Conservation (phyloP, 2,888 invertebrate genomes). For the Oxyteleia sp. region DNA sequence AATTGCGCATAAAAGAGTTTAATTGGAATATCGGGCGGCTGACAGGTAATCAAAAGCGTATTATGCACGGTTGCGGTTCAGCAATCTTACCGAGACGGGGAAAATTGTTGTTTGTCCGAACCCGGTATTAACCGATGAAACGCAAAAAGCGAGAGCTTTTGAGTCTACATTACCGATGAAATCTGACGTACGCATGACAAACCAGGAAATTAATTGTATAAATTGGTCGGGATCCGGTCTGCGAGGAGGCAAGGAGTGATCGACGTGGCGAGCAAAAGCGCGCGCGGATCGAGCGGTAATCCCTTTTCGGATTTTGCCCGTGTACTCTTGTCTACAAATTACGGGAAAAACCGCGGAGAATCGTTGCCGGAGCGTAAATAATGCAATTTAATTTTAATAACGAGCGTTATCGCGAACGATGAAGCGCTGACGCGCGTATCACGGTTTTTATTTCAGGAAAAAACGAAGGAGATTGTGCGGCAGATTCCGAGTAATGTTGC, state of each 20-base stretch:
- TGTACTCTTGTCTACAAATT: conserved; percentile 78
- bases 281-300: conserved; percentile 36
- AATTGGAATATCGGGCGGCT: conserved; percentile 53
- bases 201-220: conserved; percentile 85
- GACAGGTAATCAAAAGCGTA: conserved; percentile 65
- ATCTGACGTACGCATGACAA: conserved; percentile 83
- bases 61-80: conserved; percentile 56
- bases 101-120: conserved; percentile 26
- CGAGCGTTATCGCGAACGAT: conserved; percentile 62
- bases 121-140: conserved; percentile 19
- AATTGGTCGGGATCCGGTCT: conserved; percentile 75
- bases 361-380: conserved; percentile 83
- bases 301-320: conserved; percentile 81
- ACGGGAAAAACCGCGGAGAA: conserved; percentile 81
- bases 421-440: conserved; percentile 50
- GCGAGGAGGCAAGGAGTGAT: conserved; percentile 27
- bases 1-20: conserved; percentile 30
- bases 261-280: conserved; percentile 7
- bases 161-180: conserved; percentile 80
- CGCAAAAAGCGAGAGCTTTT: conserved; percentile 41
- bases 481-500: too few relatives aligned
- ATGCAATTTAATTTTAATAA: conserved; percentile 85
- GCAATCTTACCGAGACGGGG: conserved; percentile 22
- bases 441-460: conserved; percentile 39
- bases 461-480: too few relatives aligned